These are phyloP conservation scores for Carlito syrichta DNA, from an alignment of 2,113 vertebrate genomes.

Conservation along the genomic window DNA sequence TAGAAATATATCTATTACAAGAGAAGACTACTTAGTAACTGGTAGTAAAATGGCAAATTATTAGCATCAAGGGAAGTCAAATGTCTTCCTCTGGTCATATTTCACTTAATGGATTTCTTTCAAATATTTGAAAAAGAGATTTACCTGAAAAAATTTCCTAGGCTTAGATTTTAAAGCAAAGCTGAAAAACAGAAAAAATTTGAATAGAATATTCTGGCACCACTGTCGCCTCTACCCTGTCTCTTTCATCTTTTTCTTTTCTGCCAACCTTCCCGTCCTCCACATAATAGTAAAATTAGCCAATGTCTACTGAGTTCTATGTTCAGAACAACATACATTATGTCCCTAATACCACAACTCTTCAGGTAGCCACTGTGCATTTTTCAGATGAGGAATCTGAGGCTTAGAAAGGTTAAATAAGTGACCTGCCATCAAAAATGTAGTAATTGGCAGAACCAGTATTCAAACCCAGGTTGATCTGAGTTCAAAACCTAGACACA, in stretches of 20 bases:
- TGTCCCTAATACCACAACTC: neutral
- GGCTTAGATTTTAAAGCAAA: neutral
- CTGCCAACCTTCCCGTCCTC: fast-evolving
- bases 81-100: neutral
- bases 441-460: neutral
- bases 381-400: neutral
- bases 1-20: slow-evolving; percentile 14
- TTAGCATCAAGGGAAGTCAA: neutral
- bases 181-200: neutral
- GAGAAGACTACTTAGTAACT: neutral
- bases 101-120: slow-evolving; percentile 21
- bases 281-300: neutral
- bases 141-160: neutral
- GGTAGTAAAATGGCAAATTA: neutral
- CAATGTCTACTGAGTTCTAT: neutral
- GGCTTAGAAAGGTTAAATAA: neutral
- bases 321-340: neutral
- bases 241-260: no score
- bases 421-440: neutral
- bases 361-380: neutral
- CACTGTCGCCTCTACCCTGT: neutral
- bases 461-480: neutral
- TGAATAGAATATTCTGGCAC: neutral
- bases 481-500: neutral
- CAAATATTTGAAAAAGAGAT: neutral